Evolutionary conservation across 2,797 vertebrate species (phyloP).

Genomic region (Microctenopoma steveboyesi): DNA sequence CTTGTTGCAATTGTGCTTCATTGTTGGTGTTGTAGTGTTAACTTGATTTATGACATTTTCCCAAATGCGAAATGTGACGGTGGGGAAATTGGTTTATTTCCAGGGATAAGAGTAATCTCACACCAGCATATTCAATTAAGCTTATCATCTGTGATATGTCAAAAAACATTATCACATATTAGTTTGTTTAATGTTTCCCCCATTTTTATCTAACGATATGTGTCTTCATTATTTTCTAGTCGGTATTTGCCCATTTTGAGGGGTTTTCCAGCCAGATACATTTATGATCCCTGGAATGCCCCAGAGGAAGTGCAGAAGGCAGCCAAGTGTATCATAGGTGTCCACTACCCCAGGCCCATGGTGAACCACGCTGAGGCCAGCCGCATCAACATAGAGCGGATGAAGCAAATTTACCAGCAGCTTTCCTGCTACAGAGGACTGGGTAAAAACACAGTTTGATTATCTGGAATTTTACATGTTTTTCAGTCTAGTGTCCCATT

Average conservation of each 20-base stretch:
- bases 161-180: not conserved
- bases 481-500: no score
- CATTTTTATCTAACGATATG: not conserved
- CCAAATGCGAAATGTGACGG: constrained; percentile 8
- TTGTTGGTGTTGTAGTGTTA: not conserved
- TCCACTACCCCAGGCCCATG: constrained; percentile 95
- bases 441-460: constrained; percentile 76
- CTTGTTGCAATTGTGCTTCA: not conserved
- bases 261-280: constrained; percentile 94
- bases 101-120: not conserved
- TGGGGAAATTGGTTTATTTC: not conserved
- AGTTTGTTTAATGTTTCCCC: not conserved
- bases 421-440: constrained; percentile 93
- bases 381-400: constrained; percentile 93
- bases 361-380: constrained; percentile 94
- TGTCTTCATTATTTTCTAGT: constrained; percentile 69
- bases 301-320: constrained; percentile 93
- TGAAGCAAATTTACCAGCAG: constrained; percentile 98
- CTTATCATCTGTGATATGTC: not conserved
- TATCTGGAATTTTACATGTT: not conserved
- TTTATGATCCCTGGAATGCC: constrained; percentile 97
- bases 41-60: not conserved
- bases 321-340: constrained; percentile 92
- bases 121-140: not conserved
- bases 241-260: constrained; percentile 92